Base-by-base conservation (phyloP, 92 coral and sea anemone genomes). In the Heteractis magnifica region DNA sequence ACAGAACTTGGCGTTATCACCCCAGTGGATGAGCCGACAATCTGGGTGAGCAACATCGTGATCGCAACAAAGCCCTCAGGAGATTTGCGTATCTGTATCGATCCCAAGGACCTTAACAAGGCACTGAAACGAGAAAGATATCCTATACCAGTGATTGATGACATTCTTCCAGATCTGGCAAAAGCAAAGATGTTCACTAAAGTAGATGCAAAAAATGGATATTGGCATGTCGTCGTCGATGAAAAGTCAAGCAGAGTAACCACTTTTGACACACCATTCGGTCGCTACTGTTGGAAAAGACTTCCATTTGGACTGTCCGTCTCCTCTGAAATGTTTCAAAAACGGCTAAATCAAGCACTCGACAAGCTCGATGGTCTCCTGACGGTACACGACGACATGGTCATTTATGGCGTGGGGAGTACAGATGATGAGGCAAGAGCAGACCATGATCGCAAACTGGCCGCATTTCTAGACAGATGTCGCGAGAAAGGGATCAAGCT, bases 291-390 rank as follows among this genome's bases (percentile, higher is more conserved):
- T 9, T 83, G 87, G 87, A 75, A 75, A 62, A 50, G 82, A 15
- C 80, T 85, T n/a, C 84, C 88, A 2, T 85, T 85, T 72, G 88
- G 88, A 20, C 41, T 85, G 15, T 58, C 62, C 0, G 79, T 79
- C 9, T 64, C 88, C 9, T 34, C 44, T 34, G 44, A 34, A 34
- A 34, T 34, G 44, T 34, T 34, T 2, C 44, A 34, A 34, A 34
- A 84, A 16, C 0, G 88, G 8, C 20, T 84, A 8, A 49, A 77
- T 11, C 84, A 78, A 84, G 87, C 84, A 52, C 18, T 84, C 5
- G 84, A 84, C 68, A 77, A 77, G 81, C 81, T 77, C 6, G 81
- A 77, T 77, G 80, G 44, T 34, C 44, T 34, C 44, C 44, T 34
- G 44, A 34, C 3, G 3, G 3, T 34, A 2, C 44, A 34, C 44